Conservation (phyloP, 2,888 invertebrate species). For the Zelleria hepariella region DNA sequence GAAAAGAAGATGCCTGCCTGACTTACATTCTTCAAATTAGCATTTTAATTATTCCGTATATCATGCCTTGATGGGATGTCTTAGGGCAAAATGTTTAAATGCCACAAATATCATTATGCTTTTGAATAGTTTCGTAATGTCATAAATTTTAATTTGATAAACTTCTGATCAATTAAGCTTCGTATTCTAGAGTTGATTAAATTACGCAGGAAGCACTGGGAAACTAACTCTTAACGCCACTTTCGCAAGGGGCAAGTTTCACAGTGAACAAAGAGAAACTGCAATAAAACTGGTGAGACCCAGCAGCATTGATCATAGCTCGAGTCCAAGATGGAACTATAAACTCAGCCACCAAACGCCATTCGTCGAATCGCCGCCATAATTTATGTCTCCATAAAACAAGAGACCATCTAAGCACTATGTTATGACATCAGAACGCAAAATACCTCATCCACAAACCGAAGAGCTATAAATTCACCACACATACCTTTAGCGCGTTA, state of each 20-base stretch:
- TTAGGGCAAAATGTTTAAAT: background rate
- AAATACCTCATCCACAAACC: slow-evolving; percentile 40
- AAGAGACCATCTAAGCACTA: slow-evolving; percentile 47
- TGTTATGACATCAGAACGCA: slow-evolving; percentile 45
- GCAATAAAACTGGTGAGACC: background rate
- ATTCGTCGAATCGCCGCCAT: slow-evolving; percentile 51
- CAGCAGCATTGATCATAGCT: background rate
- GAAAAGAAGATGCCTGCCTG: background rate
- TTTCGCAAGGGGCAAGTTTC: background rate
- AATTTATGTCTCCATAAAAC: slow-evolving; percentile 47
- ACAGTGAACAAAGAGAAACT: background rate
- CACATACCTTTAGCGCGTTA: slow-evolving; percentile 49
- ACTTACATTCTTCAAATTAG: background rate
- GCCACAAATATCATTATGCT: background rate
- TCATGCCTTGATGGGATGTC: background rate
- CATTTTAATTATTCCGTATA: slow-evolving; percentile 1
- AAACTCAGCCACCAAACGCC: slow-evolving; percentile 28
- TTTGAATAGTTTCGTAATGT: background rate
- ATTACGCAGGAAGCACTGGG: background rate
- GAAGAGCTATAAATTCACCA: slow-evolving; percentile 47
- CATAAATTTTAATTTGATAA: background rate
- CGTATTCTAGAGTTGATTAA: background rate
- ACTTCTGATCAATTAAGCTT: background rate
- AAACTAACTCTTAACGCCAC: background rate
- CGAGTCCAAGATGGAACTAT: slow-evolving; percentile 24